Evolutionary conservation across 2,113 vertebrate species (phyloP).

Genomic region (Antidorcas marsupialis): DNA sequence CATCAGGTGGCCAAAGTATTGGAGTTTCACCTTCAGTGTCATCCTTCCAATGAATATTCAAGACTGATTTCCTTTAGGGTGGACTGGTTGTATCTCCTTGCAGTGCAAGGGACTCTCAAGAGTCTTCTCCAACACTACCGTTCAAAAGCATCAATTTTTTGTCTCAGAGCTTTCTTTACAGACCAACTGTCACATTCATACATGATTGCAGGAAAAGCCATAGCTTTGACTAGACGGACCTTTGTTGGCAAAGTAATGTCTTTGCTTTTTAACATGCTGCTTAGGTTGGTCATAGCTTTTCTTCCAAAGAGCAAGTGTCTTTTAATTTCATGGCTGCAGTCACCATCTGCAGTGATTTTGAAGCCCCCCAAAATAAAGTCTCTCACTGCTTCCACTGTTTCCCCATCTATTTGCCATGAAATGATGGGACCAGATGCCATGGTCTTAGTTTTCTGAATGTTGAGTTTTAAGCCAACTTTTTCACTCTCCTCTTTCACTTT

Average conservation of each 20-base stretch:
- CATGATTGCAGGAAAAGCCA: not conserved
- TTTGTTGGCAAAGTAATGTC: not conserved
- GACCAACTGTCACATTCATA: not conserved
- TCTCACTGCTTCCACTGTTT: not conserved
- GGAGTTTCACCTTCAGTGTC: not conserved
- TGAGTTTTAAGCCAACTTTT: not conserved
- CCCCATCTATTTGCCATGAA: not conserved
- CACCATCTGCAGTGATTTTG: not conserved
- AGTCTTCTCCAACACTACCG: not conserved
- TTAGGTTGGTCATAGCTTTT: not conserved
- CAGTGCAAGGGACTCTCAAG: not conserved
- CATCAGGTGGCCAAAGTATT: not conserved
- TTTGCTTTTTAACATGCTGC: not conserved
- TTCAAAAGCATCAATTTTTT: not conserved
- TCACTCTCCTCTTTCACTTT: not conserved
- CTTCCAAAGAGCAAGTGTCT: not conserved
- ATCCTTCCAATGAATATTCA: not conserved
- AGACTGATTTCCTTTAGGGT: not conserved
- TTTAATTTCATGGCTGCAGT: not conserved
- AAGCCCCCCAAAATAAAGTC: not conserved
- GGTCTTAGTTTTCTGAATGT: not conserved
- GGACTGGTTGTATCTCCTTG: not conserved
- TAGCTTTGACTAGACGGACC: not conserved
- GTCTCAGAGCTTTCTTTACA: not conserved
- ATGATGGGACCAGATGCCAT: not conserved